Evolutionary conservation across 2,113 vertebrate species (phyloP), one percentile per base, ranked within the genome.

Genomic region (Spheniscus mendiculus): DNA sequence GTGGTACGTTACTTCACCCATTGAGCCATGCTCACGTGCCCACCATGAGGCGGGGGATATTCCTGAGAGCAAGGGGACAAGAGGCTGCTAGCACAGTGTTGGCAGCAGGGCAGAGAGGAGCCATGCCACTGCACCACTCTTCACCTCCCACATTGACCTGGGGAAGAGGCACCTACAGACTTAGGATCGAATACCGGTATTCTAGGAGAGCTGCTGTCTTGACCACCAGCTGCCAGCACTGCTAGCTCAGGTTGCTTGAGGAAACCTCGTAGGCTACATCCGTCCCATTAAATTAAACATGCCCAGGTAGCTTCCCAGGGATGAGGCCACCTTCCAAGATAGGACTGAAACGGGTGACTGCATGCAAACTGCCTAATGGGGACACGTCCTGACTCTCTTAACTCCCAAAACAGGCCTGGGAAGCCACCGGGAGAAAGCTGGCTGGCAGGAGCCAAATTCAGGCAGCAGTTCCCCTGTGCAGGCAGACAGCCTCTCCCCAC

Each of bases 21-120:
- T 0, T 5, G 32, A 66, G 40, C 21, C 55, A 66, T 0, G 4
- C 8, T 85, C 16, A 11, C 0, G 2, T 27, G 26, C 13, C 22
- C 44, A 53, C 59, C 14, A 12, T 3, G 20, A 44, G 32, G 21
- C 10, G 5, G 9, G 13, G 17, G 19, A 50, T 34, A 53, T 19
- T 52, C n/a, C 66, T 15, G 12, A 72, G 9, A 83, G 17, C 38
- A 89, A 93, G 18, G 11, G n/a, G 32, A 72, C 71, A 77, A 32
- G 36, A 7, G 13, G 18, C 32, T 2, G 2, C 14, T 5, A 59
- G 22, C 44, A 50, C 15, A 55, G 21, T 2, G 18, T 0, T 5
- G 4, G 44, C n/a, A 55, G 27, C 1, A 3, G 32, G 22, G 29
- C 32, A 65, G 36, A 82, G 17, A 73, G 27, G 6, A 92, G 16